phyloP scores from a whole-genome alignment of 2,888 invertebrate species.

The Dynastes maya region DNA sequence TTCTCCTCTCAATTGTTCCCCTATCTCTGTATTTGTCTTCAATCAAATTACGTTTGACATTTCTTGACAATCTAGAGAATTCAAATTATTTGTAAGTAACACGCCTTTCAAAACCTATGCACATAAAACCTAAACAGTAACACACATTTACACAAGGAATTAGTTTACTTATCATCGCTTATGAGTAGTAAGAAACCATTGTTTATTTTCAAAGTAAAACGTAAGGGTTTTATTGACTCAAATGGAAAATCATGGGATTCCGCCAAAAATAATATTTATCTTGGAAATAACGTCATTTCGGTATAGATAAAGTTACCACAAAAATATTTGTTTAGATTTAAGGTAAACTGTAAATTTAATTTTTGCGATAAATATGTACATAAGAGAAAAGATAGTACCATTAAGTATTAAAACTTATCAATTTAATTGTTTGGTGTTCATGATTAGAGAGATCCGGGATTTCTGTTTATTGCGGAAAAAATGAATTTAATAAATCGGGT shows the following conservation, averaged over 20 bases:
- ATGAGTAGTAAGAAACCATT: slow-evolving; percentile 1
- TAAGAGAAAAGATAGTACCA: no score
- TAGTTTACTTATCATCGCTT: background rate
- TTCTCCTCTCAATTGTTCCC: no score
- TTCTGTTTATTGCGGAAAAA: no score
- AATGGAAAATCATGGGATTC: background rate
- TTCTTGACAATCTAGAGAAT: no score
- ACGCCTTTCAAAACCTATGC: background rate
- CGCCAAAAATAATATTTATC: background rate
- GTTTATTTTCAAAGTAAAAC: slow-evolving; percentile 1
- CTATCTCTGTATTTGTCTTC: no score
- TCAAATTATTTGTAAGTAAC: background rate
- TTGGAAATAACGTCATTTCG: background rate
- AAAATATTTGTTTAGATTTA: background rate
- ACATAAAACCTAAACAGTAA: background rate
- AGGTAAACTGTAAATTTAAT: background rate
- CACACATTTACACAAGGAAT: background rate
- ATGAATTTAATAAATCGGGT: no score
- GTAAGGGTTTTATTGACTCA: slow-evolving; percentile 11
- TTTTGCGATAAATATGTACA: no score
- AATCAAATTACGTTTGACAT: no score
- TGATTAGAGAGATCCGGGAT: no score
- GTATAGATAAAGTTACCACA: background rate
- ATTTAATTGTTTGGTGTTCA: no score
- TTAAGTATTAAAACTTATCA: no score